These are phyloP conservation scores for Venusia cambrica DNA, from an alignment of 2,888 invertebrate genomes.

Conservation along the genomic window DNA sequence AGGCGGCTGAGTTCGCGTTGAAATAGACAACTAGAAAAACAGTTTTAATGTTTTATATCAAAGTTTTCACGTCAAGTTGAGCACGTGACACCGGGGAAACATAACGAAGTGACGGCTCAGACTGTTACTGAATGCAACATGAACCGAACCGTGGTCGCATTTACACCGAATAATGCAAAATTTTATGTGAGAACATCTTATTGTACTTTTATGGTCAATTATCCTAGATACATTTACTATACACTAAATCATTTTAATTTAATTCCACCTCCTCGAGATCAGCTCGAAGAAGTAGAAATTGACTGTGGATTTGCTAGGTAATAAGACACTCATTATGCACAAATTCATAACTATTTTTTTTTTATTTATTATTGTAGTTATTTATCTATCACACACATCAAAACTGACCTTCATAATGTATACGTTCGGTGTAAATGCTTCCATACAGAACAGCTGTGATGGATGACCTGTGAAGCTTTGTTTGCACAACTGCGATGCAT, in stretches of 20 bases:
- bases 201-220: no score
- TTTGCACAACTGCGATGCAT: conserved; percentile 32
- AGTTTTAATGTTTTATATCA: conserved; percentile 9
- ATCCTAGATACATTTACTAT: no score
- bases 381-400: no score
- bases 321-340: no score
- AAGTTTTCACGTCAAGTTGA: conserved; percentile 12
- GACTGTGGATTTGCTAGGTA: no score
- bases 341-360: no score
- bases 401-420: conserved; percentile 2
- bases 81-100: conserved; percentile 27
- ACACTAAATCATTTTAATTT: no score
- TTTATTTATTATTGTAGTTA: no score
- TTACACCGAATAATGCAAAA: conserved; percentile 11
- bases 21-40: conserved; percentile 1
- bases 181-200: no score
- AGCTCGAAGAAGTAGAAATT: no score
- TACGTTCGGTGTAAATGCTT: conserved; percentile 14
- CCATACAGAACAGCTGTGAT: conserved; percentile 24
- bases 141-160: conserved; percentile 14
- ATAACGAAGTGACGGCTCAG: conserved; percentile 25
- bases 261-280: no score
- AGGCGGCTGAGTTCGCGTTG: no score
- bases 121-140: conserved; percentile 26
- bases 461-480: conserved; percentile 32